These are phyloP conservation scores for Zaprionus ornatus DNA, from an alignment of 1,140 invertebrate species.

Conservation along the genomic window DNA sequence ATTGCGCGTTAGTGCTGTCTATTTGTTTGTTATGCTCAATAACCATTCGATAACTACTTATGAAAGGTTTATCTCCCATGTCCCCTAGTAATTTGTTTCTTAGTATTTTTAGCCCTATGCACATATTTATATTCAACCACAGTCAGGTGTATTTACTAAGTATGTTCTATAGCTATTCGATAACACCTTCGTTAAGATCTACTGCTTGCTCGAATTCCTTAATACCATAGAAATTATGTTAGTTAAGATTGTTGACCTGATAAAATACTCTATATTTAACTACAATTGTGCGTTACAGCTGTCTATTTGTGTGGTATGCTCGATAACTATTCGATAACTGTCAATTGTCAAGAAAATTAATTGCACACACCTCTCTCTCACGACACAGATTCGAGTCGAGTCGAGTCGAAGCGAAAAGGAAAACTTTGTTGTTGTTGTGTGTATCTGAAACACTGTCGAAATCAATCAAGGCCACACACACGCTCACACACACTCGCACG, in stretches of 20 bases:
- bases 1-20: neutral
- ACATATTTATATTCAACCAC: too few relatives aligned
- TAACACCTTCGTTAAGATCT: neutral
- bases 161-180: neutral
- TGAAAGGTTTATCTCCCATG: too few relatives aligned
- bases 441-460: constrained; percentile 35
- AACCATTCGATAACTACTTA: neutral
- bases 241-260: neutral
- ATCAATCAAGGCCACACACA: constrained; percentile 59
- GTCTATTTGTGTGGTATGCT: constrained; percentile 28
- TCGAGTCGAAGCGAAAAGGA: constrained; percentile 6
- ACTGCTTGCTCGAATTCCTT: neutral
- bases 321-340: constrained; percentile 69
- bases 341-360: constrained; percentile 67
- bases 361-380: constrained; percentile 61
- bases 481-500: constrained; percentile 31
- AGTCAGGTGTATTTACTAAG: too few relatives aligned
- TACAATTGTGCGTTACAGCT: neutral
- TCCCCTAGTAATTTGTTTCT: too few relatives aligned
- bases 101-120: too few relatives aligned
- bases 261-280: neutral
- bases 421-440: constrained; percentile 13
- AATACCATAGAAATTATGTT: neutral
- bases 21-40: neutral
- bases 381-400: constrained; percentile 16